Percentiles rank a stretch among this genome's conserved stretches.
Evolutionary conservation across 2,113 vertebrate species (phyloP).

Genomic region (Dermatemys mawii): DNA sequence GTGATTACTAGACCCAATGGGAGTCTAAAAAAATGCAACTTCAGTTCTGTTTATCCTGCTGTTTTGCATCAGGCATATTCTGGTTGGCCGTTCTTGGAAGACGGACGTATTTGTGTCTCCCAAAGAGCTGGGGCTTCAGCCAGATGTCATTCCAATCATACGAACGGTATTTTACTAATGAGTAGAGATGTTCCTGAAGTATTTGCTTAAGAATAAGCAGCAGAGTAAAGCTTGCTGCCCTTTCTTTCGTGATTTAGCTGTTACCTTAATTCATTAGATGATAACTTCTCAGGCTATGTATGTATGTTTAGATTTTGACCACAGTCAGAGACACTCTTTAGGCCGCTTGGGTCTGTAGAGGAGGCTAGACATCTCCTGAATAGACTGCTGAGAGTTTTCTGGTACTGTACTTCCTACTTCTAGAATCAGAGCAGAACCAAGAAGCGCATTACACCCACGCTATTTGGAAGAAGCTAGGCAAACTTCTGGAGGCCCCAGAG

Average conservation of each 20-base stretch:
- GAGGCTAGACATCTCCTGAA: not conserved
- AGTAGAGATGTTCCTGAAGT: constrained; percentile 30
- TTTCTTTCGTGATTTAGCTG: constrained; percentile 43
- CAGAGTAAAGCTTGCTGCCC: constrained; percentile 47
- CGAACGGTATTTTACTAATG: constrained; percentile 9
- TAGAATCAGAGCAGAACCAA: fast-evolving
- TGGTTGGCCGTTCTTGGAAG: not conserved
- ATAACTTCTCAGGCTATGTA: constrained; percentile 47
- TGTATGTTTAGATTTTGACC: constrained; percentile 26
- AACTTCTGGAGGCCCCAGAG: not conserved
- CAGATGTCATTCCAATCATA: constrained; percentile 7
- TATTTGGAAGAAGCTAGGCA: too few species aligned
- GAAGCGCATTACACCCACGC: not conserved
- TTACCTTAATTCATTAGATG: constrained; percentile 69
- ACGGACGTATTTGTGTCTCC: not conserved
- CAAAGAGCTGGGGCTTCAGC: not conserved
- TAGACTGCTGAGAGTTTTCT: not conserved
- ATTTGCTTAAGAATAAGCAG: constrained; percentile 31
- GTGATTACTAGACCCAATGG: constrained; percentile 24
- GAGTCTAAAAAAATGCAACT: constrained; percentile 4
- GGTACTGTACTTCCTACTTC: not conserved
- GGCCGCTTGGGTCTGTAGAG: fast-evolving
- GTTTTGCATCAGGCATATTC: not conserved
- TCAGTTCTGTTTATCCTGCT: not conserved
- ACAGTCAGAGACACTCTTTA: not conserved